Evolutionary conservation across 2,888 invertebrate species (phyloP).

Genomic region (Troides aeacus): DNA sequence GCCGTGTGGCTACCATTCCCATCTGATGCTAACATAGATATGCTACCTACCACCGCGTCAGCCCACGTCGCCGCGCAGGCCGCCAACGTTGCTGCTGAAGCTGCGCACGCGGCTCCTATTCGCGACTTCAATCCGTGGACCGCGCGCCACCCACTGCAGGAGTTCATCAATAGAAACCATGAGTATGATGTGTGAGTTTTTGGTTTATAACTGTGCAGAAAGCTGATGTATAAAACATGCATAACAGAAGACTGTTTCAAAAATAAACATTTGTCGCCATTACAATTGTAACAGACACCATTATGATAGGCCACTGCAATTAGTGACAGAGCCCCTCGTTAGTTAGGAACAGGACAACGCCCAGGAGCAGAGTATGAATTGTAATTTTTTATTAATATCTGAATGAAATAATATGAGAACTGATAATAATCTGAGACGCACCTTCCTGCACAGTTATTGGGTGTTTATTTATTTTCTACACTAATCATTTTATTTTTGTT

Average conservation of each 20-base stretch:
- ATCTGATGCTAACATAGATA: slow-evolving; percentile 4
- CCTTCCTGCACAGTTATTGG: slow-evolving; percentile 20
- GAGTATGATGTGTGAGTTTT: slow-evolving; percentile 50
- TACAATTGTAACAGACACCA: not conserved
- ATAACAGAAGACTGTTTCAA: not conserved
- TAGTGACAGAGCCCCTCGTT: not conserved
- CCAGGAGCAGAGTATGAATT: too few species aligned
- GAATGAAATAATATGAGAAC: too few species aligned
- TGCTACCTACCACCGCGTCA: slow-evolving; percentile 30
- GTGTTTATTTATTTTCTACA: slow-evolving; percentile 27
- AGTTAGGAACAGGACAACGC: not conserved
- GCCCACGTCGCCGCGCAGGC: slow-evolving; percentile 26
- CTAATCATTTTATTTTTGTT: slow-evolving; percentile 50
- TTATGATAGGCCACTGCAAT: not conserved
- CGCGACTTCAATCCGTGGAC: slow-evolving; percentile 72
- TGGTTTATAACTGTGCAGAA: slow-evolving; percentile 29
- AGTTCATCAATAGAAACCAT: slow-evolving; percentile 53
- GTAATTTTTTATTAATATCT: too few species aligned
- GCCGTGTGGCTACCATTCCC: slow-evolving; percentile 41
- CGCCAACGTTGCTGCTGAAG: slow-evolving; percentile 44
- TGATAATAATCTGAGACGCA: not conserved
- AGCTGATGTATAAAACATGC: slow-evolving; percentile 1
- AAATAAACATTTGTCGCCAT: not conserved
- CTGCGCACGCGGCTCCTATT: slow-evolving; percentile 37
- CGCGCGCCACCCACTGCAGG: slow-evolving; percentile 63